Evolutionary conservation across 2,797 vertebrate genomes (phyloP), one percentile per base, ranked within the genome.

Genomic region (Sardinella longiceps): DNA sequence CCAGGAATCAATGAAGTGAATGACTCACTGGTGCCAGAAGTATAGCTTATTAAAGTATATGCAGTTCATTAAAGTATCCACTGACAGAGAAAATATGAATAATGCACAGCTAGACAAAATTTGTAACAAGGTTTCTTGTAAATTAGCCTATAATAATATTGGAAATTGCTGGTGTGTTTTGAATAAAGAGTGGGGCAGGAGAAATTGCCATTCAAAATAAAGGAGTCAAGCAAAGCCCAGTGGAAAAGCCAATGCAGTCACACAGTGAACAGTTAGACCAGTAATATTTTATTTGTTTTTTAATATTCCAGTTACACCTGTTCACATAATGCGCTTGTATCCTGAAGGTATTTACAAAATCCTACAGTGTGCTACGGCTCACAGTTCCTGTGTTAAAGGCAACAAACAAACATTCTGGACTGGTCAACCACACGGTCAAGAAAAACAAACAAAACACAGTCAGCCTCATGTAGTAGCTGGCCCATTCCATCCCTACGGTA

Each of bases 331-430:
- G 83, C 85, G 87, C 88, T 87, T 92, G 20, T 88, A 89, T 88
- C 86, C 89, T 89, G 87, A 89, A 88, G 89, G 83, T 93, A 92
- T 93, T 87, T 93, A 93, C 93, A 94, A 84, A 90, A 86, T 89
- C 87, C 87, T 88, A 86, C 90, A 90, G 87, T 89, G 87, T 86
- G 89, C 87, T 85, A 89, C 83, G 86, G 87, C 85, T 91, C 89
- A 90, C 89, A 91, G 87, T 87, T 86, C 87, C 83, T 82, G 50
- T 90, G 89, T 84, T 88, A 84, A 91, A 90, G 88, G 88, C 88
- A 85, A 81, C 86, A 80, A 87, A 39, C 70, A 77, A 77, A 77
- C 70, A 77, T 70, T 88, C 85, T 83, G 37, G 80, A 90, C 80
- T 83, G 81, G 82, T 50, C 15, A 81, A 60, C 81, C 60, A 39